Evolutionary conservation across 2,797 vertebrate genomes (phyloP).

Genomic region (Chiroxiphia lanceolata): DNA sequence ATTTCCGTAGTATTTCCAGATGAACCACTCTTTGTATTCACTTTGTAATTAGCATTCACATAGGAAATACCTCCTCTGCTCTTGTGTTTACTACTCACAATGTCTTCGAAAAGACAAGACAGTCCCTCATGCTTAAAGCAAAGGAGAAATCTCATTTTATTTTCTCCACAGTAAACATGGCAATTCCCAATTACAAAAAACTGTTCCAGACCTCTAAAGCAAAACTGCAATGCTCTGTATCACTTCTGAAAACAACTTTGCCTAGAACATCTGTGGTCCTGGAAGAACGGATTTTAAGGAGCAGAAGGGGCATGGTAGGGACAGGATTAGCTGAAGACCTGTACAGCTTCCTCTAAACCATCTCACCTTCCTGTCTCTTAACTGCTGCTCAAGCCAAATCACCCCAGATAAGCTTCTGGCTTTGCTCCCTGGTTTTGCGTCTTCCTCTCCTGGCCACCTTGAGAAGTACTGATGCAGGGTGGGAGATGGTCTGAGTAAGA

Average conservation of each 20-base stretch:
- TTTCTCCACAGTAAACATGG: not conserved
- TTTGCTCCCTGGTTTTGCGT: not conserved
- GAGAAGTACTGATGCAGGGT: not conserved
- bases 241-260: not conserved
- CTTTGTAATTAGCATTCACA: not conserved
- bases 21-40: not conserved
- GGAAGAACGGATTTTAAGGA: not conserved
- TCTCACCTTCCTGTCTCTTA: not conserved
- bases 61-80: not conserved
- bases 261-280: not conserved
- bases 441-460: not conserved
- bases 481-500: not conserved
- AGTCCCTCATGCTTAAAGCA: not conserved
- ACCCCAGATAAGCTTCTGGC: not conserved
- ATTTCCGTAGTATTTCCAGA: not conserved
- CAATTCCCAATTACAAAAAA: not conserved
- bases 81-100: not conserved
- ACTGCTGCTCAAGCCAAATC: not conserved
- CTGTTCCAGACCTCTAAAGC: not conserved
- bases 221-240: rapidly evolving
- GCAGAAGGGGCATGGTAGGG: not conserved
- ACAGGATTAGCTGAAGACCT: not conserved
- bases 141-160: not conserved
- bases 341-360: not conserved
- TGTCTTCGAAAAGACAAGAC: not conserved